Base-by-base conservation (phyloP, 2,888 invertebrate genomes). In the Chouioia cunea region DNA sequence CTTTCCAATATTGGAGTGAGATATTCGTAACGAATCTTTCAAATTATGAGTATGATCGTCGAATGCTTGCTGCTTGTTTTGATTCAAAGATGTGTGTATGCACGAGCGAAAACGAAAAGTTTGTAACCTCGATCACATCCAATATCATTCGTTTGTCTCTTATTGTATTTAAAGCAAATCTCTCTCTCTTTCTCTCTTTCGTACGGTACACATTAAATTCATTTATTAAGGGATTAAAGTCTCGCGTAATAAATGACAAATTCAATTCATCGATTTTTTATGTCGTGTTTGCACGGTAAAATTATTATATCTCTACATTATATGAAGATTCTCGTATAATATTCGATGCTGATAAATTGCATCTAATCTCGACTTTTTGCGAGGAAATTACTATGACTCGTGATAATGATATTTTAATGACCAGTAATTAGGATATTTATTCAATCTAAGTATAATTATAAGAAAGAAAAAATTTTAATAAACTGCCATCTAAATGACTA, bases 221-320 rank as follows among this genome's bases (percentile, higher is more conserved):
- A 53, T 71, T 71, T 66, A 66, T 71, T 64, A 63, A 69, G 62
- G 62, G 22, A 68, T 68, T 56, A 68, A 52, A 27, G n/a, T 23
- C 54, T 50, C 18, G 16, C 10, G 50, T 50, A 16, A 18, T 50
- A 10, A 60, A 46, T 48, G 15, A 47, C 27, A 36, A 58, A 59
- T 56, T 56, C 18, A 36, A 22, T 4, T 50, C 16, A 18, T 50
- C 3, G n/a, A 20, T 0, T 20, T 50, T 20, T 50, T 20, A 8
- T 50, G 6, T 16, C 50, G 50, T 16, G 16, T 20, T 8, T 10
- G 4, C 16, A 16, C 12, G 50, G 16, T 6, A 50, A 18, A 10
- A 16, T 48, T 48, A 48, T 48, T 12, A n/a, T 50, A 12, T 12
- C 16, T 50, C 10, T 50, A 50, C n/a, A 6, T 50, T 16, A 50